Conservation (phyloP, 1,140 invertebrate species). For the Artemia franciscana region DNA sequence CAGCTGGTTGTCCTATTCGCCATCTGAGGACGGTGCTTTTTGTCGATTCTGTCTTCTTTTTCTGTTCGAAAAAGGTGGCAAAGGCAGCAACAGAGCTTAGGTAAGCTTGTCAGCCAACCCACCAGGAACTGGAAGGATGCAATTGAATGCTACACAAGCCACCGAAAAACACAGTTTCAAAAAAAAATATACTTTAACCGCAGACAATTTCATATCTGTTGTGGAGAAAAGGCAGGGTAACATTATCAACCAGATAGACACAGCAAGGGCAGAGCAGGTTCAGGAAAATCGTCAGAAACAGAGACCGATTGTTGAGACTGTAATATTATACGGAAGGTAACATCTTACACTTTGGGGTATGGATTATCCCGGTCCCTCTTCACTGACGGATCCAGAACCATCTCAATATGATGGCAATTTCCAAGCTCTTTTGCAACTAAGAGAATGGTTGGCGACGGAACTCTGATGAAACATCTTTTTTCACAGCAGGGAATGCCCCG, state of each 20-base stretch:
- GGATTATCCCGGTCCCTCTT: background rate
- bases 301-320: no score
- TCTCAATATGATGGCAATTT: background rate
- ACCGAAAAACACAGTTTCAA: background rate
- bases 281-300: no score
- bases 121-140: no score
- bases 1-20: background rate
- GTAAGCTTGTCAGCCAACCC: background rate
- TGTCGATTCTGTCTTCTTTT: background rate
- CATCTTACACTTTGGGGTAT: no score
- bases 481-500: no score
- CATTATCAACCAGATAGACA: background rate
- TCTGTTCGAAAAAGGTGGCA: background rate
- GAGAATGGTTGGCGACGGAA: background rate
- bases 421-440: background rate
- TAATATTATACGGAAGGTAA: no score
- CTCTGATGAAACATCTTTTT: no score
- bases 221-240: background rate
- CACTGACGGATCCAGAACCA: background rate
- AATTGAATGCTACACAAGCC: background rate
- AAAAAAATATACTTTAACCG: background rate
- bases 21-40: background rate
- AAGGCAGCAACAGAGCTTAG: background rate
- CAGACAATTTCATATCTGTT: background rate
- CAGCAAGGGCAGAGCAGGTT: background rate